Evolutionary conservation across 2,797 vertebrate genomes (phyloP).

Genomic region (Clarias laeviceps): DNA sequence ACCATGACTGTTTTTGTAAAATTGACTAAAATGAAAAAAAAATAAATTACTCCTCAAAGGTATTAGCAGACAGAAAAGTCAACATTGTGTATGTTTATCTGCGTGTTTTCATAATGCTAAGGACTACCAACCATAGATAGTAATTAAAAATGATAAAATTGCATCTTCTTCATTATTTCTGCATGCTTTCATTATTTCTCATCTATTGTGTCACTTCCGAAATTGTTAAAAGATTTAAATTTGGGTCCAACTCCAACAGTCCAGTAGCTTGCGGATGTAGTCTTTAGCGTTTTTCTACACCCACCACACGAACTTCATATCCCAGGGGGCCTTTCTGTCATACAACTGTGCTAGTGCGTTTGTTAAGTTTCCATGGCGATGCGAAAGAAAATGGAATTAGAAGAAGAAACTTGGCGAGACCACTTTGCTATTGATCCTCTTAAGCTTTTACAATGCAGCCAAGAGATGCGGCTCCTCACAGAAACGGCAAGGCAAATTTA

Average conservation of each 20-base stretch:
- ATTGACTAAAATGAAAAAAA: not conserved
- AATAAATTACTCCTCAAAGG: not conserved
- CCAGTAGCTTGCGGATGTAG: conserved; percentile 47
- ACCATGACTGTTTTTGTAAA: not conserved
- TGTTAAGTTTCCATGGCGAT: conserved; percentile 47
- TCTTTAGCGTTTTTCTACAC: conserved; percentile 36
- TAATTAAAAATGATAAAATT: conserved; percentile 3
- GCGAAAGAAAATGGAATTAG: conserved; percentile 40
- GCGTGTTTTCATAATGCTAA: not conserved
- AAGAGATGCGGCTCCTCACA: conserved; percentile 18
- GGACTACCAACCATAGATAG: not conserved
- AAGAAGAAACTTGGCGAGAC: conserved; percentile 37
- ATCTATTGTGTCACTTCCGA: not conserved
- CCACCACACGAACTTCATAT: conserved; percentile 45
- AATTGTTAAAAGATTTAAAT: conserved; percentile 36
- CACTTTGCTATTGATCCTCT: conserved; percentile 40
- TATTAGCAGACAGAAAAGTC: conserved; percentile 15
- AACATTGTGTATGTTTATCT: conserved; percentile 23
- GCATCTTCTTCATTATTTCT: no score
- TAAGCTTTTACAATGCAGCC: conserved; percentile 15
- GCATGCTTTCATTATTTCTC: conserved; percentile 26
- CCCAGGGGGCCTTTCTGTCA: conserved; percentile 40
- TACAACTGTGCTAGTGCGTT: conserved; percentile 36
- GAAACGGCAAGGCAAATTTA: conserved; percentile 23
- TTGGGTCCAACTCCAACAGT: conserved; percentile 20